Percentiles rank a stretch among this genome's conserved stretches.
phyloP scores from a whole-genome alignment of 2,113 vertebrate genomes.

The Pteronura brasiliensis region DNA sequence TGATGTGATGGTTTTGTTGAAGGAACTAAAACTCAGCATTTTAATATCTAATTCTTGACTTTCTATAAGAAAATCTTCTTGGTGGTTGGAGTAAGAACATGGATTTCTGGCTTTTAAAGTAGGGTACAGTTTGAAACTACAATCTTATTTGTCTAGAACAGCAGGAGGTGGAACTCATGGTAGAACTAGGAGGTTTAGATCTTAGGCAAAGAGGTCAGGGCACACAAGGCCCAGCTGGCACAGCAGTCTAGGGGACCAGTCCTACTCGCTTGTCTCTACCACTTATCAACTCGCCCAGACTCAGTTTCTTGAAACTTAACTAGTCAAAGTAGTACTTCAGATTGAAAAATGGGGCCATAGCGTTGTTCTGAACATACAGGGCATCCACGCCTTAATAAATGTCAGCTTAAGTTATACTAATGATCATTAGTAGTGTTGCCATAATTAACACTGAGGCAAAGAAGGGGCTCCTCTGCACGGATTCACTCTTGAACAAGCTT shows the following conservation, averaged over 20 bases:
- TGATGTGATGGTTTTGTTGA: background rate
- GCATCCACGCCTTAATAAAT: background rate
- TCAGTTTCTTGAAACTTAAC: background rate
- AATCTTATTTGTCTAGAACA: background rate
- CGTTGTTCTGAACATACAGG: background rate
- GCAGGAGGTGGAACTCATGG: background rate
- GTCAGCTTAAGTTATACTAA: background rate
- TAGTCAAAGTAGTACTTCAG: background rate
- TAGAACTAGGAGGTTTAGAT: background rate
- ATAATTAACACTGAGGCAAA: background rate
- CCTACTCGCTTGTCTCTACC: background rate
- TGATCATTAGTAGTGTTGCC: background rate
- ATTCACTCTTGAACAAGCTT: background rate
- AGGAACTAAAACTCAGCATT: background rate
- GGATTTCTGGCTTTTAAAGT: constrained; percentile 43
- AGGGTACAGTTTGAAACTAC: background rate
- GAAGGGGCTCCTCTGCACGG: background rate
- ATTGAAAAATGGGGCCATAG: background rate
- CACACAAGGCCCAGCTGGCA: background rate
- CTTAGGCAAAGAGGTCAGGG: background rate
- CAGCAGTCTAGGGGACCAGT: background rate
- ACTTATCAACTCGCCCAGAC: background rate
- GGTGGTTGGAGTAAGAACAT: background rate
- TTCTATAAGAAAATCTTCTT: constrained; percentile 11
- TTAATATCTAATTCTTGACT: background rate